Percentiles rank a stretch among this genome's conserved stretches.
phyloP scores from a whole-genome alignment of 2,888 invertebrate genomes.

The Ochropacha duplaris region DNA sequence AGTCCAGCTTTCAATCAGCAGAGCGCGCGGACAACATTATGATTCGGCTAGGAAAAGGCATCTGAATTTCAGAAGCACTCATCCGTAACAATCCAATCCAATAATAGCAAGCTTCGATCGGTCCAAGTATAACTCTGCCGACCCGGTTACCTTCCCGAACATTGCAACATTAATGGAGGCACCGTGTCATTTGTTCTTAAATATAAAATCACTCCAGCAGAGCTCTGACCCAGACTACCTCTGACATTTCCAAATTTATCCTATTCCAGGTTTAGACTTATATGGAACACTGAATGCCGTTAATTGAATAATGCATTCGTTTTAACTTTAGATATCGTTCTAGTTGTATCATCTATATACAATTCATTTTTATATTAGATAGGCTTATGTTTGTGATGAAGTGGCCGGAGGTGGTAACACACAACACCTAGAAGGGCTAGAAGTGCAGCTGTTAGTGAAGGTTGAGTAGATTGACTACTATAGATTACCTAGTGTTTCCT shows the following conservation, averaged over 20 bases:
- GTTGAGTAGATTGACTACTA: no score
- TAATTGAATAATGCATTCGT: constrained; percentile 4
- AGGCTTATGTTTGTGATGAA: no score
- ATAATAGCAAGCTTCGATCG: constrained; percentile 77
- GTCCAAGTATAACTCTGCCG: constrained; percentile 70
- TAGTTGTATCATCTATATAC: no score
- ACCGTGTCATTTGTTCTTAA: constrained; percentile 70
- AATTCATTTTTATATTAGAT: no score
- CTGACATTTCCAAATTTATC: constrained; percentile 64
- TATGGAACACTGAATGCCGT: constrained; percentile 22
- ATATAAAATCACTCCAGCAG: constrained; percentile 61
- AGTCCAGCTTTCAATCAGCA: constrained; percentile 43
- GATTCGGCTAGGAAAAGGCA: constrained; percentile 38
- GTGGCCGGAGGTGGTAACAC: no score
- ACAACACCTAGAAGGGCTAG: no score
- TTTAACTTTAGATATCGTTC: neutral
- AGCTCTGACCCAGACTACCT: constrained; percentile 63
- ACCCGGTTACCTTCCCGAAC: constrained; percentile 66
- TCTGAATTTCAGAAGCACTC: constrained; percentile 58
- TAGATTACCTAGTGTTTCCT: no score
- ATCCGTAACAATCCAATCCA: constrained; percentile 65
- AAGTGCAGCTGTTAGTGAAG: no score
- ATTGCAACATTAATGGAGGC: constrained; percentile 74
- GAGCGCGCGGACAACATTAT: constrained; percentile 15
- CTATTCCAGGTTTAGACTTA: constrained; percentile 37